Evolutionary conservation across 2,797 vertebrate species (phyloP), one percentile per base, ranked within the genome.

Genomic region (Caiman crocodilus): DNA sequence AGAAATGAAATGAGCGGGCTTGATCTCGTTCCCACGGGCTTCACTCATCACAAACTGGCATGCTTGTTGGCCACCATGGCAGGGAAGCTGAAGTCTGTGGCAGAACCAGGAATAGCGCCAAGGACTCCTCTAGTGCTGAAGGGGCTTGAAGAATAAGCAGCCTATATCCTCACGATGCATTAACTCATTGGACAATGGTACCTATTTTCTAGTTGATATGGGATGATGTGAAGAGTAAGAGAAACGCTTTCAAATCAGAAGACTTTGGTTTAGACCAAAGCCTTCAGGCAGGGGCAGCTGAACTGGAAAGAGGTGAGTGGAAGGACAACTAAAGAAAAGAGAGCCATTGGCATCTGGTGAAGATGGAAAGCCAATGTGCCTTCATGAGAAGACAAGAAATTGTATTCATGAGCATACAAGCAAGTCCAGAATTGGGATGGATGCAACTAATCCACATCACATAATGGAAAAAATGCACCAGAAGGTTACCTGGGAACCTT

Each of bases 1-100:
- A 85, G 87, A 63, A 57, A 58, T 50, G 94, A 94, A 95, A 92
- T 94, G 2, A 94, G 65, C 85, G 92, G 85, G 74, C 81, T 95
- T 69, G 0, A 67, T 78, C 80, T 75, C 76, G 82, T 94, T 50
- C 84, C 88, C 75, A 0, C 9, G 3, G 84, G 94, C 13, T 50
- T 77, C 3, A 83, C 82, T 56, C 50, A 61, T 81, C 88, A 67
- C 65, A 94, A 87, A 90, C 26, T 92, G 79, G 77, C 79, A 63
- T 90, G 76, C 59, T 94, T 79, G 77, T 75, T 67, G 85, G 90
- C 56, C 42, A 23, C 35, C 32, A 13, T 3, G 6, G 67, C 30
- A 69, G 32, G 30, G 67, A 69, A 69, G 20, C 32, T 77, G 42
- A 93, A 96, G 74, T 77, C 76, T 42, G 65, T 81, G 28, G 76